A percentile compares a stretch with the other conserved stretches of the same genome.
Evolutionary conservation across 2,797 vertebrate genomes (phyloP).

Genomic region (Pseudomugil tenellus): DNA sequence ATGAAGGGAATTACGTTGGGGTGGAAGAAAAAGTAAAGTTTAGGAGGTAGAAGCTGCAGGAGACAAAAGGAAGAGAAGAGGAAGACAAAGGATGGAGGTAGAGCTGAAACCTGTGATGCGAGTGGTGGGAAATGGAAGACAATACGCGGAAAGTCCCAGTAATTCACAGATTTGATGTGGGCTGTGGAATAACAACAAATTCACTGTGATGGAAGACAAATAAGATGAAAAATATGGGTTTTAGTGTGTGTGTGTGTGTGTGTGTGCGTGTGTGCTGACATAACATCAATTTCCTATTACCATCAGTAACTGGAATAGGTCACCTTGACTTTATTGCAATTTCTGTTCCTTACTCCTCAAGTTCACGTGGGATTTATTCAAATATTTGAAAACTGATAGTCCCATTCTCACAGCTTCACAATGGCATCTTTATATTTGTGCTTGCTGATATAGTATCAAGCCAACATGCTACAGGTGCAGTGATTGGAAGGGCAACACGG

Average conservation of each 20-base stretch:
- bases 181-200: not conserved
- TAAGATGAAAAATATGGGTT: conserved; percentile 21
- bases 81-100: conserved; percentile 24
- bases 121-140: conserved; percentile 7
- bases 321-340: conserved; percentile 53
- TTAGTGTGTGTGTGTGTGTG: not conserved
- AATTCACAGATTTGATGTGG: conserved; percentile 10
- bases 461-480: conserved; percentile 1
- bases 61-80: conserved; percentile 18
- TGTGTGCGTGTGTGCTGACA: conserved; percentile 21
- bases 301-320: conserved; percentile 41
- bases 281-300: conserved; percentile 29
- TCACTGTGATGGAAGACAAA: conserved; percentile 2
- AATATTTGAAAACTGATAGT: conserved; percentile 4
- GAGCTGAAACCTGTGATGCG: conserved; percentile 33
- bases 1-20: conserved; percentile 54
- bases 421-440: not conserved
- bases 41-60: conserved; percentile 19
- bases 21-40: conserved; percentile 54
- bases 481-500: not conserved
- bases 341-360: conserved; percentile 17
- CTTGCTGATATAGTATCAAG: not conserved
- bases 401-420: not conserved
- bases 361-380: not conserved
- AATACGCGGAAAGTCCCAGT: not conserved